Evolutionary conservation across 2,113 vertebrate species (phyloP).

Genomic region (Macroglossus sobrinus): DNA sequence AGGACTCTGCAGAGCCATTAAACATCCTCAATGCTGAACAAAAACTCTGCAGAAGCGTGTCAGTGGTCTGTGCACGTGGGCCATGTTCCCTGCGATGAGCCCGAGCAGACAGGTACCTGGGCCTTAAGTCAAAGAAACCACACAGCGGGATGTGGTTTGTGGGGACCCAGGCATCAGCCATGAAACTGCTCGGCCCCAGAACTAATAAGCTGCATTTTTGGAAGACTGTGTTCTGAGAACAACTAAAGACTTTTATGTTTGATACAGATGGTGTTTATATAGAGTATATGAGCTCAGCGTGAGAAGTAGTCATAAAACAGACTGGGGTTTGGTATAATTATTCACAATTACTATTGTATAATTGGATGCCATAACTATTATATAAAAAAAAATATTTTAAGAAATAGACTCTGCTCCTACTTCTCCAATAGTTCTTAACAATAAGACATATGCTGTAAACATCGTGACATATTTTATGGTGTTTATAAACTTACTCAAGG

Average conservation of each 20-base stretch:
- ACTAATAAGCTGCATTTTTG: conserved; percentile 56
- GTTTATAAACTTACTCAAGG: conserved; percentile 55
- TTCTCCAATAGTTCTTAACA: conserved; percentile 72
- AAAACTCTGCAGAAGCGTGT: neutral
- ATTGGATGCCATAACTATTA: conserved; percentile 74
- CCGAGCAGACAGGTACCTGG: neutral
- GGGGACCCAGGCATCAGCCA: neutral
- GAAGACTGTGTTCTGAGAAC: conserved; percentile 51
- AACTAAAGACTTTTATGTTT: conserved; percentile 67
- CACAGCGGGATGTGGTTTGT: neutral
- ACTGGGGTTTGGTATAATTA: conserved; percentile 73
- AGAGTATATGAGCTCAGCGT: conserved; percentile 69
- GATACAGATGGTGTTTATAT: conserved; percentile 82
- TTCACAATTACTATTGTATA: conserved; percentile 78
- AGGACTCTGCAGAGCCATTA: neutral
- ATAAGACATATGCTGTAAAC: conserved; percentile 70
- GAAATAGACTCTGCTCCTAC: conserved; percentile 59
- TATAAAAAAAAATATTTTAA: conserved; percentile 73
- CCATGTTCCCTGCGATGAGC: neutral
- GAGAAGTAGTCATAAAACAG: conserved; percentile 76
- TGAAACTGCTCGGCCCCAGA: conserved; percentile 39
- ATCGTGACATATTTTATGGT: conserved; percentile 49
- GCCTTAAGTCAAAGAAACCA: neutral
- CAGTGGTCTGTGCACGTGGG: neutral
- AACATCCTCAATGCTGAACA: neutral